Evolutionary conservation across 2,113 vertebrate species (phyloP).

Genomic region (Cyprinodon tularosa): DNA sequence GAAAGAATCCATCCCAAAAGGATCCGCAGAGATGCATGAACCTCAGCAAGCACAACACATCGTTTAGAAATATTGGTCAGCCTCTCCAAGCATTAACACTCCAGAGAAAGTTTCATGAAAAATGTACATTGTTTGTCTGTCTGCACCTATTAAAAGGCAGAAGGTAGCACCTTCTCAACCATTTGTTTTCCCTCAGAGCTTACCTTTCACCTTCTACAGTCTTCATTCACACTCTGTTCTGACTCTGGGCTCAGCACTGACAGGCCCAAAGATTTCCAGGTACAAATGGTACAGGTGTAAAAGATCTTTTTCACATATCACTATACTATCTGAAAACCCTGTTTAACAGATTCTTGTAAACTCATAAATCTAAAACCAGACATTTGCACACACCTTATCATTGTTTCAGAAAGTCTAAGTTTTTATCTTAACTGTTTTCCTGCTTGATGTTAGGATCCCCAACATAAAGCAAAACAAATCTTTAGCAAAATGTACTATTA

Average conservation of each 20-base stretch:
- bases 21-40: constrained; percentile 33
- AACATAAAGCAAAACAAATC: no score
- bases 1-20: constrained; percentile 23
- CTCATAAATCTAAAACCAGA: background rate
- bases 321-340: background rate
- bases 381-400: background rate
- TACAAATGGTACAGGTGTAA: constrained; percentile 3
- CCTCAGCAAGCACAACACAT: constrained; percentile 14
- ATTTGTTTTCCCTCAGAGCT: constrained; percentile 63
- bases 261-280: constrained; percentile 15
- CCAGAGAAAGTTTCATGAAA: constrained; percentile 63
- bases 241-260: constrained; percentile 12
- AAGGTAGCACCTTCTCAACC: constrained; percentile 51
- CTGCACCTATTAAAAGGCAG: constrained; percentile 55
- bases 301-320: constrained; percentile 18
- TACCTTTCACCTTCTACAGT: constrained; percentile 57
- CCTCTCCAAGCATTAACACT: constrained; percentile 48
- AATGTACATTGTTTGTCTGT: constrained; percentile 59
- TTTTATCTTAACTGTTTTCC: background rate
- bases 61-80: constrained; percentile 59
- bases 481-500: no score
- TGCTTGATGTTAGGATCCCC: background rate
- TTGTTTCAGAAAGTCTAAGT: background rate
- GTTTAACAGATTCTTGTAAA: background rate
- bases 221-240: constrained; percentile 6